Percentiles rank a stretch among this genome's conserved stretches.
These are phyloP conservation scores for Menidia menidia DNA, from an alignment of 2,797 vertebrate species.

Conservation along the genomic window DNA sequence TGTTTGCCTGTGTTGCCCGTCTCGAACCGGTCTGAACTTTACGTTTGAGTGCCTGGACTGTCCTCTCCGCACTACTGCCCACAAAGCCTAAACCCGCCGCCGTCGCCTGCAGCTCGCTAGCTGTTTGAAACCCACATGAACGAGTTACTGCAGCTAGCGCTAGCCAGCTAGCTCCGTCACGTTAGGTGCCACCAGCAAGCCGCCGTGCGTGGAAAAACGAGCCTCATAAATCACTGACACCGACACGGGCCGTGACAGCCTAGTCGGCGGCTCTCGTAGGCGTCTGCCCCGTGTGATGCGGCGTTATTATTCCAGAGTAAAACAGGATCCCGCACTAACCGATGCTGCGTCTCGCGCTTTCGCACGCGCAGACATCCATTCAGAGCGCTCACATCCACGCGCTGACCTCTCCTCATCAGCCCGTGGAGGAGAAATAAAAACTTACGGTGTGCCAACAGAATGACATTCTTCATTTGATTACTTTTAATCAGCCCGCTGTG, in stretches of 20 bases:
- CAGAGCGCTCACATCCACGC: constrained; percentile 25
- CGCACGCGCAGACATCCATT: constrained; percentile 38
- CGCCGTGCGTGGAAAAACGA: not conserved
- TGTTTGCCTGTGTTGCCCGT: constrained; percentile 17
- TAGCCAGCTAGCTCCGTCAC: constrained; percentile 55
- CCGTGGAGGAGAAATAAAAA: constrained; percentile 15
- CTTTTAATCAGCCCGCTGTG: constrained; percentile 2
- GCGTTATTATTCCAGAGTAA: constrained; percentile 15
- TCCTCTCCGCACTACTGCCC: constrained; percentile 29
- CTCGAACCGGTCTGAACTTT: constrained; percentile 8
- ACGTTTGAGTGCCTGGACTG: not conserved
- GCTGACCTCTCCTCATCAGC: constrained; percentile 13
- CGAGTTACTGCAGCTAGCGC: constrained; percentile 50
- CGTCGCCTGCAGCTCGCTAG: constrained; percentile 42
- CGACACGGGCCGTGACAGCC: not conserved
- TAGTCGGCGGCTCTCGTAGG: not conserved
- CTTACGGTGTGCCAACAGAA: not conserved
- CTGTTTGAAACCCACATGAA: constrained; percentile 39
- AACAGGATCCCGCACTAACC: constrained; percentile 36
- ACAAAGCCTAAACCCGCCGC: constrained; percentile 41
- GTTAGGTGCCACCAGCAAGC: constrained; percentile 14
- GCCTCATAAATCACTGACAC: constrained; percentile 37
- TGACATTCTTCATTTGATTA: not conserved
- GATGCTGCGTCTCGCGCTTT: constrained; percentile 54
- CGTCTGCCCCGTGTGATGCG: not conserved